A percentile compares a stretch with the other conserved stretches of the same genome.
Conservation (phyloP, 64 coral and sea anemone species). For the Actinia tenebrosa region DNA sequence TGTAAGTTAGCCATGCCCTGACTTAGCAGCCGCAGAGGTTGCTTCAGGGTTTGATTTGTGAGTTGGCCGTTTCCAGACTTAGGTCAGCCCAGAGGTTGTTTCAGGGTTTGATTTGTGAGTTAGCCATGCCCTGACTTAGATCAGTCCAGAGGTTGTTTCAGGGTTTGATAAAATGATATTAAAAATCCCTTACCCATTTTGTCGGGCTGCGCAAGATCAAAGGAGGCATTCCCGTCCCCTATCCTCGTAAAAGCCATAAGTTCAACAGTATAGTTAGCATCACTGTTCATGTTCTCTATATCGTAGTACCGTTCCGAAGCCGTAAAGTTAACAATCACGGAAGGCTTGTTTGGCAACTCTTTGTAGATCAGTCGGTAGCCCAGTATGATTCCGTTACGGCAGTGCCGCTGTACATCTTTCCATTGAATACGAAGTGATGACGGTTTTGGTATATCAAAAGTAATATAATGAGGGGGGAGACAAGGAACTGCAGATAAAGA, state of each 20-base stretch:
- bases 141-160: too few species aligned
- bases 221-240: slow-evolving; percentile 40
- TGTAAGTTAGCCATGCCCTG: too few species aligned
- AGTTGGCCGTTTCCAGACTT: too few species aligned
- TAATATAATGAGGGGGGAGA: slow-evolving; percentile 42
- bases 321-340: slow-evolving; percentile 26
- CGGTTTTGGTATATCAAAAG: slow-evolving; percentile 36
- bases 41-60: too few species aligned
- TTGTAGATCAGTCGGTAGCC: slow-evolving; percentile 49
- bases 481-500: slow-evolving; percentile 44
- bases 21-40: too few species aligned
- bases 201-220: slow-evolving; percentile 28
- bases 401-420: slow-evolving; percentile 39
- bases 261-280: slow-evolving; percentile 47
- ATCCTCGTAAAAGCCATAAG: slow-evolving; percentile 50
- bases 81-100: too few species aligned
- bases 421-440: slow-evolving; percentile 33
- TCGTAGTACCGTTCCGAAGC: background rate
- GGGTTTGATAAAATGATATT: too few species aligned
- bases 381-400: slow-evolving; percentile 50
- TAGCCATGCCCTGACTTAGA: too few species aligned
- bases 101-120: too few species aligned
- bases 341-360: background rate
- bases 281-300: slow-evolving; percentile 30
- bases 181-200: slow-evolving; percentile 19